Percentiles rank a stretch among this genome's conserved stretches.
phyloP scores from a whole-genome alignment of 2,888 invertebrate species.

The Lydus trimaculatus region DNA sequence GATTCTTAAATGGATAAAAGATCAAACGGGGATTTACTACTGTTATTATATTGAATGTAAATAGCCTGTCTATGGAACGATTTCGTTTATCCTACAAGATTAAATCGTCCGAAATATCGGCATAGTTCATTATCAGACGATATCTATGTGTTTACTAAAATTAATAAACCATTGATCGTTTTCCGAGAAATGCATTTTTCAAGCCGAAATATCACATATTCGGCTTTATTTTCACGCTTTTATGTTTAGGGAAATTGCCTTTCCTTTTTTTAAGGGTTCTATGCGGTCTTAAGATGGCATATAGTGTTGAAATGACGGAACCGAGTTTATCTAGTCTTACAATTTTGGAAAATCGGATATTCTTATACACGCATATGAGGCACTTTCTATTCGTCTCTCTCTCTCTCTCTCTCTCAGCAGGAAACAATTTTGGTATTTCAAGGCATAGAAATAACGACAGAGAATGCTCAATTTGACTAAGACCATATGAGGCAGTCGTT shows the following conservation, averaged over 20 bases:
- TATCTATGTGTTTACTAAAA: too few relatives aligned
- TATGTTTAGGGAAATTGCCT: neutral
- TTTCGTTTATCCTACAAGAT: constrained; percentile 24
- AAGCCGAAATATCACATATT: too few relatives aligned
- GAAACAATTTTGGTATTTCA: constrained; percentile 28
- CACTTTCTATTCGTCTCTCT: constrained; percentile 20
- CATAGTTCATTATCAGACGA: neutral
- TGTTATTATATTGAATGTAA: constrained; percentile 25
- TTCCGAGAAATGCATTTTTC: neutral
- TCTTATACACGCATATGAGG: constrained; percentile 23
- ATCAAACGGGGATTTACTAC: constrained; percentile 20
- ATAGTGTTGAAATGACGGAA: neutral
- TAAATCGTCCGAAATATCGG: constrained; percentile 20
- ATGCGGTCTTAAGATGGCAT: neutral
- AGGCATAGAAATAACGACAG: constrained; percentile 25
- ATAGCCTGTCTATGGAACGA: constrained; percentile 24
- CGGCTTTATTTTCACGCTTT: neutral
- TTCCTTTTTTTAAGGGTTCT: neutral
- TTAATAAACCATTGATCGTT: neutral
- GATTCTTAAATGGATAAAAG: constrained; percentile 22
- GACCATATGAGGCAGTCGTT: constrained; percentile 34
- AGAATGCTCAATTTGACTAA: constrained; percentile 37
- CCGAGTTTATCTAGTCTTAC: constrained; percentile 5
- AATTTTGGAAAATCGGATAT: constrained; percentile 28
- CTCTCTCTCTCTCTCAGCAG: constrained; percentile 4